Percentiles rank a stretch among this genome's conserved stretches.
Evolutionary conservation across 2,797 vertebrate genomes (phyloP).

Genomic region (Neosalanx taihuensis): DNA sequence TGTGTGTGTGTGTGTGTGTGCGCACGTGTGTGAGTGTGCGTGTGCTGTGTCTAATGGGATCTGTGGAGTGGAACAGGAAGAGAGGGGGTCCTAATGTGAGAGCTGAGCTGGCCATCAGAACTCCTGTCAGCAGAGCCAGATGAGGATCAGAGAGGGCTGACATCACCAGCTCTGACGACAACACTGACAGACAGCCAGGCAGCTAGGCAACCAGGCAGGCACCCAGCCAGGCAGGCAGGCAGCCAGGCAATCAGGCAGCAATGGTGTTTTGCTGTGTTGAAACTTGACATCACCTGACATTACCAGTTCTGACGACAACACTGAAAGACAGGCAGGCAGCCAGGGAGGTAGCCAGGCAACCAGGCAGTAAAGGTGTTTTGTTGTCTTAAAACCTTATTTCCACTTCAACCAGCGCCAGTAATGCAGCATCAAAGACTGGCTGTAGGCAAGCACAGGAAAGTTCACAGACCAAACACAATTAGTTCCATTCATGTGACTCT

Average conservation of each 20-base stretch:
- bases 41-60: constrained; percentile 76
- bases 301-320: constrained; percentile 77
- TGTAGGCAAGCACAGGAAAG: too few species aligned
- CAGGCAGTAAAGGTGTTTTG: too few species aligned
- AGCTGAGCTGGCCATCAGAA: constrained; percentile 70
- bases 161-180: constrained; percentile 78
- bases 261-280: too few species aligned
- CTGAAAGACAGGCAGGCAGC: constrained; percentile 17
- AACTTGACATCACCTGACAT: constrained; percentile 50
- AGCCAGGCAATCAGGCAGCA: too few species aligned
- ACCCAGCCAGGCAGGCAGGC: too few species aligned
- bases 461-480: too few species aligned
- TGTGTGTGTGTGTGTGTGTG: constrained; percentile 41
- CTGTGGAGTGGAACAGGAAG: constrained; percentile 73
- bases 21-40: constrained; percentile 45
- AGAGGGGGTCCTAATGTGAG: constrained; percentile 70
- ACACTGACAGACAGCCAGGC: constrained; percentile 40
- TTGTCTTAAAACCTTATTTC: too few species aligned
- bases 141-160: constrained; percentile 74
- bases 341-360: too few species aligned
- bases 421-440: too few species aligned
- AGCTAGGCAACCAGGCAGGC: not conserved
- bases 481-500: too few species aligned
- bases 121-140: constrained; percentile 75
- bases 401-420: too few species aligned